Base-by-base conservation (phyloP, 2,797 vertebrate species). In the Coreius guichenoti region DNA sequence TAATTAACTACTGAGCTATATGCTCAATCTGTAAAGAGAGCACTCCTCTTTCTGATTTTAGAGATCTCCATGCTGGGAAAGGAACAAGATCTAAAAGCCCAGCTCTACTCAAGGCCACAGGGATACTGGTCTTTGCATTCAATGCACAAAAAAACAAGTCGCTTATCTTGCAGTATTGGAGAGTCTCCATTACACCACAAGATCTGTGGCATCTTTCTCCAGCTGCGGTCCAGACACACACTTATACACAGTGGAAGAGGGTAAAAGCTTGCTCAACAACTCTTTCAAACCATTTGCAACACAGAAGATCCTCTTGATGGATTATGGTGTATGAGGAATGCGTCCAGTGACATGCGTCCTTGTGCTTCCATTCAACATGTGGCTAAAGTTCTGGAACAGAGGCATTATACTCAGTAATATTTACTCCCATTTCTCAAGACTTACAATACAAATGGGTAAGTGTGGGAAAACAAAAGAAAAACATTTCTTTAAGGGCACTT, bases 111-210 rank as follows among this genome's bases (percentile, higher is more conserved):
- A 39, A 72, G 85, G 39, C 72, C 85, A 73, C 67, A 63, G 39
- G 47, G 89, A 84, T 79, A 26, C 79, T 80, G 61, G 69, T 68
- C 89, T 87, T 84, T 86, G 82, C 79, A 85, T 82, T 43, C 39
- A 81, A 72, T 82, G 82, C 73, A 82, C 78, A 82, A 11, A 63
- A 36, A 58, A 79, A 16, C 12, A 84, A 86, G 81, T 87, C 16
- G 78, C 86, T 87, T 89, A 87, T 89, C 84, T 80, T 85, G 85
- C 86, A 84, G 89, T 88, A 90, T 63, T 86, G 80, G 83, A 72
- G 79, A 69, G 68, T 87, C 86, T 90, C 84, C 77, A 90, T 88
- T 87, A 87, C 87, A 90, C 80, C 61, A 83, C 76, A 65, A 77
- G 76, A 85, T 85, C 85, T 80, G 85, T 81, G 81, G 82, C 76